phyloP scores from a whole-genome alignment of 2,888 invertebrate genomes.

The Itoplectis maculator region DNA sequence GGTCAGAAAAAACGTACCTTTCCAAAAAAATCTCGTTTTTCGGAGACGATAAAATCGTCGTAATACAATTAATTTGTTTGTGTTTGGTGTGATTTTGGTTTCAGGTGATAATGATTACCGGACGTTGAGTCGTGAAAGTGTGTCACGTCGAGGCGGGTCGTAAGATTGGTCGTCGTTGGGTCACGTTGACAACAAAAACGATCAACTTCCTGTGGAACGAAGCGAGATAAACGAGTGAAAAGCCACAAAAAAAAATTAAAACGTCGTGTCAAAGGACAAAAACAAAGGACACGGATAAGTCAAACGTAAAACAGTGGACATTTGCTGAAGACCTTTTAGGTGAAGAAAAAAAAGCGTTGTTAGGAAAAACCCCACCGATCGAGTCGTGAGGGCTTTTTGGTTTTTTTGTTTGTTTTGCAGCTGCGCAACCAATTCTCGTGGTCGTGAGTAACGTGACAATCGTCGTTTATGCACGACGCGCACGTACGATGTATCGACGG shows the following conservation, averaged over 20 bases:
- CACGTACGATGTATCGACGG: no score
- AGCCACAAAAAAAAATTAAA: conserved; percentile 31
- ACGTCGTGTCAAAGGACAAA: conserved; percentile 41
- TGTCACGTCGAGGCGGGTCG: neutral
- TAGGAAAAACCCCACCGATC: conserved; percentile 47
- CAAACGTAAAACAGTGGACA: conserved; percentile 78
- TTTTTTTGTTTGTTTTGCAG: conserved; percentile 1
- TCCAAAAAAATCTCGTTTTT: no score
- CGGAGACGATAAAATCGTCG: neutral
- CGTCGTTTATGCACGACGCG: conserved; percentile 68
- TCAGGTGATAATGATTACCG: conserved; percentile 9
- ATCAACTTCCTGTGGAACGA: conserved; percentile 26
- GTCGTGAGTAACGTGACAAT: conserved; percentile 29
- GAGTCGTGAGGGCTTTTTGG: conserved; percentile 42
- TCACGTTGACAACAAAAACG: neutral
- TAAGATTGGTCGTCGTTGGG: neutral
- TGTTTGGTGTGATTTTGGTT: conserved; percentile 42
- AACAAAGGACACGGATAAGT: conserved; percentile 52
- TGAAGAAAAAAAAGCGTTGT: conserved; percentile 67
- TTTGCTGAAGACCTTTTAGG: no score
- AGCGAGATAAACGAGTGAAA: conserved; percentile 38
- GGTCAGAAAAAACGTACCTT: neutral
- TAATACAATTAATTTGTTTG: conserved; percentile 36
- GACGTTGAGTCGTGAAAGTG: neutral
- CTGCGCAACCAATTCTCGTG: conserved; percentile 39